Conservation (phyloP, 2,888 invertebrate genomes). For the Rutpela maculata region DNA sequence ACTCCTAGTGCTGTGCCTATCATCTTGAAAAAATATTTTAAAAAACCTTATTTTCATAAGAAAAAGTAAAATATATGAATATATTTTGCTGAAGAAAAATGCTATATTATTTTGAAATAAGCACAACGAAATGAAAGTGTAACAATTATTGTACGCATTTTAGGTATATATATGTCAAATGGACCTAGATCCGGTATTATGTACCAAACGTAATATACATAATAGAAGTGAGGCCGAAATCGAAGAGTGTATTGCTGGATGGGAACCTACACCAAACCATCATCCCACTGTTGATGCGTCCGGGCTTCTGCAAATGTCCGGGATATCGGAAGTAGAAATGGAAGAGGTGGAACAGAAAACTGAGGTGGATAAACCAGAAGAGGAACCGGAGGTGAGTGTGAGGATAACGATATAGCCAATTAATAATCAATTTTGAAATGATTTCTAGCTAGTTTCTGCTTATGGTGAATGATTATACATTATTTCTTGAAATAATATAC, state of each 20-base stretch:
- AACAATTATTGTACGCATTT: constrained; percentile 9
- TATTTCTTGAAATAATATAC: constrained; percentile 10
- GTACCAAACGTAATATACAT: constrained; percentile 90
- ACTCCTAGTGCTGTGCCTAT: too few species aligned
- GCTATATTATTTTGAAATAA: neutral
- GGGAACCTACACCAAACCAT: constrained; percentile 88
- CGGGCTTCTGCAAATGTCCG: constrained; percentile 88
- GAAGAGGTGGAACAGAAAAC: constrained; percentile 77
- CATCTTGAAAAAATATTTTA: too few species aligned
- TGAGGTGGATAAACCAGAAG: constrained; percentile 58
- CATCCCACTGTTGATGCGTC: constrained; percentile 89
- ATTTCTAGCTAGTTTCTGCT: constrained; percentile 38
- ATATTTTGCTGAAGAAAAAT: too few species aligned
- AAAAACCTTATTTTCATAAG: too few species aligned
- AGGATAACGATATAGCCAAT: constrained; percentile 14
- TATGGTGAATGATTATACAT: constrained; percentile 29
- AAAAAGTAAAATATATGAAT: too few species aligned
- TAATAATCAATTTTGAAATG: constrained; percentile 32
- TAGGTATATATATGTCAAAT: constrained; percentile 95
- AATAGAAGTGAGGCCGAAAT: constrained; percentile 87
- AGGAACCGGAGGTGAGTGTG: constrained; percentile 69
- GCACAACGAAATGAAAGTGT: neutral
- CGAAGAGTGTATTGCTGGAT: constrained; percentile 81
- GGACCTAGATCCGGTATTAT: constrained; percentile 86
- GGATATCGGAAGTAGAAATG: constrained; percentile 91